A percentile compares a stretch with the other conserved stretches of the same genome.
These are phyloP conservation scores for Dysmachus trigonus DNA, from an alignment of 2,888 invertebrate species.

Conservation along the genomic window DNA sequence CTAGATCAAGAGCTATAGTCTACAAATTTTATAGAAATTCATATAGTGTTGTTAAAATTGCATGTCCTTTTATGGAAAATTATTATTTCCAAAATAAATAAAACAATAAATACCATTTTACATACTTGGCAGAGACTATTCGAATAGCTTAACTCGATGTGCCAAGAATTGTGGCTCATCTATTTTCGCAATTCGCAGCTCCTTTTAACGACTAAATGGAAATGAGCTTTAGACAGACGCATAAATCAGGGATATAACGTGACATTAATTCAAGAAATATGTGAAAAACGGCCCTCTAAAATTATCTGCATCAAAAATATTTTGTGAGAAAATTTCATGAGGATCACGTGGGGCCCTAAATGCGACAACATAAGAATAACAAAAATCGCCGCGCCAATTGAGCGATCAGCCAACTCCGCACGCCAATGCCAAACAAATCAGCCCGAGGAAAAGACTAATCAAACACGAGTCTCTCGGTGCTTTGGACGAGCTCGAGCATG, in stretches of 20 bases:
- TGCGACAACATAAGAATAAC: too few species aligned
- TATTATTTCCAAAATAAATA: too few species aligned
- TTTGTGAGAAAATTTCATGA: background rate
- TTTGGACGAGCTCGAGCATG: too few species aligned
- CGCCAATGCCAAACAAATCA: background rate
- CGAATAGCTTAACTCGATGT: background rate
- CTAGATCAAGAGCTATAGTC: too few species aligned
- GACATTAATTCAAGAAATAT: background rate
- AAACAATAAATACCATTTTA: background rate
- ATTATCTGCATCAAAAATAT: background rate
- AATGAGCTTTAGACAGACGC: background rate
- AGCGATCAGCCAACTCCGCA: background rate
- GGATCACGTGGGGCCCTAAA: background rate
- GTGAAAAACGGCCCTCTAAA: background rate
- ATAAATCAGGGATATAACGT: background rate
- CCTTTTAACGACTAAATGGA: background rate
- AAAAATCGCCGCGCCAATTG: background rate
- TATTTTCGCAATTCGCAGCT: background rate
- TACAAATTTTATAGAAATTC: too few species aligned
- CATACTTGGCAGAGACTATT: background rate
- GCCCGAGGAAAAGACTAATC: background rate
- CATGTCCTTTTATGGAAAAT: too few species aligned
- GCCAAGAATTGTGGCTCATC: background rate
- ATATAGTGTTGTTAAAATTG: too few species aligned
- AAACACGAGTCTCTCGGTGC: background rate